Evolutionary conservation across 2,888 invertebrate genomes (phyloP).

Genomic region (Fragum sueziense): DNA sequence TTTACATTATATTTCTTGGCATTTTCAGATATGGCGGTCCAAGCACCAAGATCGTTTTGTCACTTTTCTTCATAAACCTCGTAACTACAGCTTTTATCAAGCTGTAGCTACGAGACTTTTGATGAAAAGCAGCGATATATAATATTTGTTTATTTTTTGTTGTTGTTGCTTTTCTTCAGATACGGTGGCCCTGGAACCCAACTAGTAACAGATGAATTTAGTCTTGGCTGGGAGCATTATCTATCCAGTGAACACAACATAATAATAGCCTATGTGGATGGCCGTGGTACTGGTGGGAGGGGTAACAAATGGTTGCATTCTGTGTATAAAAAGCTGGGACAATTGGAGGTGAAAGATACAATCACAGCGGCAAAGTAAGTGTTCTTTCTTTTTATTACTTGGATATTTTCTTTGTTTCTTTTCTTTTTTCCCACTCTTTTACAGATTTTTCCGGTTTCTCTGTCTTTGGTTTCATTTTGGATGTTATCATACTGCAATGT

Average conservation of each 20-base stretch:
- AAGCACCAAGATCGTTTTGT: too few relatives aligned
- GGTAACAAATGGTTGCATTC: conserved; percentile 93
- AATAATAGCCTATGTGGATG: conserved; percentile 96
- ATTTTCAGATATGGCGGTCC: background rate
- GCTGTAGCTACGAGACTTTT: too few relatives aligned
- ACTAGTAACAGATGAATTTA: conserved; percentile 94
- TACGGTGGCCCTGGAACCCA: conserved; percentile 97
- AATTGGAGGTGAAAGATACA: conserved; percentile 97
- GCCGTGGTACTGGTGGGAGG: conserved; percentile 93
- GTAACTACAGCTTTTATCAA: too few relatives aligned
- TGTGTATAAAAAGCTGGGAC: conserved; percentile 92
- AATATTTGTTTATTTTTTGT: too few relatives aligned
- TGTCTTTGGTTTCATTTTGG: background rate
- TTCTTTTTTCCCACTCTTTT: background rate
- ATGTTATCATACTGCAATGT: too few relatives aligned
- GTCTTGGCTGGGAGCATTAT: conserved; percentile 94
- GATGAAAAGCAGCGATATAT: too few relatives aligned
- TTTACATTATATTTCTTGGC: background rate
- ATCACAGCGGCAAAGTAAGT: conserved; percentile 87
- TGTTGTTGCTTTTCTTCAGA: conserved; percentile 84
- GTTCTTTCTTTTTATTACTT: background rate
- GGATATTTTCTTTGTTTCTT: background rate
- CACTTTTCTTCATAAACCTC: too few relatives aligned
- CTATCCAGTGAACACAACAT: conserved; percentile 92
- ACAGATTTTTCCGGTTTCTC: background rate